Percentiles rank a stretch among this genome's conserved stretches.
phyloP scores from a whole-genome alignment of 2,797 vertebrate species.

The Naso thynnoides region DNA sequence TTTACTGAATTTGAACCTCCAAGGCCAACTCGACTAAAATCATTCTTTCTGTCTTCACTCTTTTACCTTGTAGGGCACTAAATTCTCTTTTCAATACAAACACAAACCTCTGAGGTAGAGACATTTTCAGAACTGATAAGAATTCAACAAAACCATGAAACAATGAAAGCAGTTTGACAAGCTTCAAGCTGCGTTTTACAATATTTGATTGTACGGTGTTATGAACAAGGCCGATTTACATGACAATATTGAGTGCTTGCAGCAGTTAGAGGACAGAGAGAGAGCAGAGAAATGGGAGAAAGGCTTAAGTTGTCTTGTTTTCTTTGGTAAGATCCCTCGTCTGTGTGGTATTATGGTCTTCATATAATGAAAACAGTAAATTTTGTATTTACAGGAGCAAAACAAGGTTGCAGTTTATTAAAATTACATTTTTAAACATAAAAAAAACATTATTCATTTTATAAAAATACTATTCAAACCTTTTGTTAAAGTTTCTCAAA shows the following conservation, averaged over 20 bases:
- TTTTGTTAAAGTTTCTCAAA: not conserved
- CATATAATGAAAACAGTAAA: not conserved
- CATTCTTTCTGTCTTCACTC: not conserved
- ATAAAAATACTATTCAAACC: too few relatives aligned
- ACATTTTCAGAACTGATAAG: not conserved
- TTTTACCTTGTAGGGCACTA: not conserved
- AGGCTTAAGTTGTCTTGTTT: not conserved
- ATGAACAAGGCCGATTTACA: constrained; percentile 1
- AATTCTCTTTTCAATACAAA: constrained; percentile 20
- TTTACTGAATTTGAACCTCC: not conserved
- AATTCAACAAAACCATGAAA: constrained; percentile 27
- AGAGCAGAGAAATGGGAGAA: not conserved
- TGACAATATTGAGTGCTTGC: not conserved
- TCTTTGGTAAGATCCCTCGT: not conserved
- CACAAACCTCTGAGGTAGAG: constrained; percentile 5
- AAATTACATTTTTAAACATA: too few relatives aligned
- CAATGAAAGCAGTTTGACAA: constrained; percentile 4
- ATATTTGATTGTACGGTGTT: not conserved
- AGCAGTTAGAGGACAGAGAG: not conserved
- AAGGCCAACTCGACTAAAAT: not conserved
- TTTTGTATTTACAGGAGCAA: too few relatives aligned
- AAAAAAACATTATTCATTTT: too few relatives aligned
- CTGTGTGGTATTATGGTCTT: not conserved
- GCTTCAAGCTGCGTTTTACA: constrained; percentile 9
- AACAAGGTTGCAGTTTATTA: too few relatives aligned